Conservation (phyloP, 2,888 invertebrate species). For the Tenthredo notha region DNA sequence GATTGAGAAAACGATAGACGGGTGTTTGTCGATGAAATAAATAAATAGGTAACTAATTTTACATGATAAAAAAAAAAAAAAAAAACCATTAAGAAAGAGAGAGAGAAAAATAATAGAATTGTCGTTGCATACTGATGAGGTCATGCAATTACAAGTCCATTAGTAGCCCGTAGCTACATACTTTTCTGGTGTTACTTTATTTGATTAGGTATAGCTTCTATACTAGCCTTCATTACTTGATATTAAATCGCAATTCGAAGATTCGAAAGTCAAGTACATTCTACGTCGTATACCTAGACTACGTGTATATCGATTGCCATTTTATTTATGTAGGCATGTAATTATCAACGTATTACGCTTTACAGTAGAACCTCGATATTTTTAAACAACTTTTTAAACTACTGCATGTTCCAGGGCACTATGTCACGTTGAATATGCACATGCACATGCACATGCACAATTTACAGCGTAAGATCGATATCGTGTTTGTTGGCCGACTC, state of each 20-base stretch:
- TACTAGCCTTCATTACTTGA: background rate
- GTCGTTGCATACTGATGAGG: background rate
- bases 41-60: background rate
- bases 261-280: constrained; percentile 7
- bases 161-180: background rate
- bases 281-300: background rate
- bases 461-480: background rate
- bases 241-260: background rate
- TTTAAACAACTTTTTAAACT: background rate
- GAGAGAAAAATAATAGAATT: background rate
- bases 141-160: background rate
- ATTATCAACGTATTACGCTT: background rate
- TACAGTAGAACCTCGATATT: background rate
- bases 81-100: background rate
- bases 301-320: background rate
- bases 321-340: background rate
- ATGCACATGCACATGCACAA: background rate
- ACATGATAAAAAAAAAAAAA: no score
- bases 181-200: background rate
- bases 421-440: no score
- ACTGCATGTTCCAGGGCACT: background rate
- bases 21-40: background rate
- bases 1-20: background rate
- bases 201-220: background rate
- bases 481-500: background rate